Percentiles rank a stretch among this genome's conserved stretches.
These are phyloP conservation scores for Cygnus buccinator DNA, from an alignment of 2,113 vertebrate genomes.

Conservation along the genomic window DNA sequence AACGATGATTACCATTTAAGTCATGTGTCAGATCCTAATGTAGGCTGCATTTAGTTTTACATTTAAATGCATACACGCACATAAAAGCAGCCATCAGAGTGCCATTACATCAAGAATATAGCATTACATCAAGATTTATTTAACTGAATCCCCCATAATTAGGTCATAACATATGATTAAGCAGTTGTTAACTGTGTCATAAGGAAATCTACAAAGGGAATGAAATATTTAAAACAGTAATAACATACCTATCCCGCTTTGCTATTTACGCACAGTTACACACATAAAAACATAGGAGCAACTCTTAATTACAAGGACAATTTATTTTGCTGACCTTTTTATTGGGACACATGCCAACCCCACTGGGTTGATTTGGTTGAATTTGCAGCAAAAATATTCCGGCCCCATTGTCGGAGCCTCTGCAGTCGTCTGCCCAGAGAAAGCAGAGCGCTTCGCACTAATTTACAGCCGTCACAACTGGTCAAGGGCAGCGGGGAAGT, in stretches of 20 bases:
- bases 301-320: constrained; percentile 61
- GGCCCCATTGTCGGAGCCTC: background rate
- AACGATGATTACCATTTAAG: background rate
- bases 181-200: constrained; percentile 47
- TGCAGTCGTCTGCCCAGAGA: background rate
- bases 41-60: constrained; percentile 11
- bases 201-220: constrained; percentile 55
- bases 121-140: constrained; percentile 46
- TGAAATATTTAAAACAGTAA: constrained; percentile 63
- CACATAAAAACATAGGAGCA: constrained; percentile 57
- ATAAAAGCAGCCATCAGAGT: constrained; percentile 44
- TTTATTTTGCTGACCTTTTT: constrained; percentile 55
- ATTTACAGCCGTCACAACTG: constrained; percentile 28
- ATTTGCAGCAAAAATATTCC: background rate
- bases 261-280: constrained; percentile 51
- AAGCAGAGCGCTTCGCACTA: background rate
- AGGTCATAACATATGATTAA: constrained; percentile 56
- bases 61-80: constrained; percentile 30
- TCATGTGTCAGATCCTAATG: background rate
- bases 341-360: constrained; percentile 44
- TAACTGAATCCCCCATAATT: constrained; percentile 50
- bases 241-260: constrained; percentile 53
- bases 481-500: background rate
- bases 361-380: background rate
- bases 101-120: constrained; percentile 11